Base-by-base conservation (phyloP, 2,797 vertebrate species). In the Pempheris klunzingeri region DNA sequence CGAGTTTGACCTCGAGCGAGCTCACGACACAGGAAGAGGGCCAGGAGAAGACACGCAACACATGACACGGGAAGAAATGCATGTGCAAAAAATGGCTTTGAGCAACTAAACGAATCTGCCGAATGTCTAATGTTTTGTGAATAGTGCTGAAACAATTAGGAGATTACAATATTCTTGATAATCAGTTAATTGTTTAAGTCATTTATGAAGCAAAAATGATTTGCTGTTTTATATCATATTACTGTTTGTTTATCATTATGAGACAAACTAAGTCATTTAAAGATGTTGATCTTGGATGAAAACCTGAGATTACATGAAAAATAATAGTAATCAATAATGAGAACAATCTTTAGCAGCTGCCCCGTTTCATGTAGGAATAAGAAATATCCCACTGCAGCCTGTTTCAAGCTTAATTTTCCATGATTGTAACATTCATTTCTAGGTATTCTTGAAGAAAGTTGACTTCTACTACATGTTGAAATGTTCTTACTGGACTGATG, bases 1-100 rank as follows among this genome's bases (percentile, higher is more conserved):
- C 84, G 71, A 62, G 78, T 57, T 24, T 77, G 87, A 82, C 87
- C 89, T 78, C 82, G 18, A 54, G 15, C 15, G 49, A 12, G 75
- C 76, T 61, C 72, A n/a, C 28, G n/a, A 43, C 75, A 61, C 66
- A 54, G 55, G 41, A 69, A 59, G 66, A 71, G 50, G 36, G 54
- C 79, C 4, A 46, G 54, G 58, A 70, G 69, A 14, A 38, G 36
- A 59, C 76, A 58, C 1, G 34, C 36, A 26, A 67, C 77, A 77
- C 52, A 44, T 12, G 60, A 73, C 62, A 24, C 32, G 26, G 12
- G 52, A 41, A 46, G 41, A 46, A 30, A 57, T 20, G 10, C 41
- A 30, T 13, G 28, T 6, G 36, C 26, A 34, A 41, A 30, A 55
- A 43, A n/a, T n/a, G n/a, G n/a, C n/a, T n/a, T n/a, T n/a, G n/a